Evolutionary conservation across 1,140 invertebrate species (phyloP).

Genomic region (Trichonephila clavata): DNA sequence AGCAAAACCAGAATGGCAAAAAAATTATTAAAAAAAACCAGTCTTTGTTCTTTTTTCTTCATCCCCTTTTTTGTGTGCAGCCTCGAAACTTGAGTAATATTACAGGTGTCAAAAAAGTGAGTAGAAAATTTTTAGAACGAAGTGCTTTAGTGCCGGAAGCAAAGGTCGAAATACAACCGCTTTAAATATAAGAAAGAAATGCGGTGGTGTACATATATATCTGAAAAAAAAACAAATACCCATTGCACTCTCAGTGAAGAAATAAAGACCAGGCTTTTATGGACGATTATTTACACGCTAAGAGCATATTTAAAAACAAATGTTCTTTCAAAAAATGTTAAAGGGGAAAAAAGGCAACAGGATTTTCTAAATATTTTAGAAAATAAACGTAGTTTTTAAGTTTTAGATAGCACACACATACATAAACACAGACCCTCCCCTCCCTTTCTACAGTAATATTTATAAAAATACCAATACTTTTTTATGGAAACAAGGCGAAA

Average conservation of each 20-base stretch:
- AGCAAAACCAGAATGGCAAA: constrained; percentile 58
- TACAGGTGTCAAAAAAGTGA: constrained; percentile 64
- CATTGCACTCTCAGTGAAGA: constrained; percentile 8
- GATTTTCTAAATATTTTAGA: background rate
- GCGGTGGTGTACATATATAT: background rate
- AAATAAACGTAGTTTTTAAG: background rate
- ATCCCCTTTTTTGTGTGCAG: background rate
- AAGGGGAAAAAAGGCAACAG: background rate
- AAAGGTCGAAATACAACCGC: background rate
- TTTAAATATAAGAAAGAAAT: constrained; percentile 40
- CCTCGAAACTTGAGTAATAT: constrained; percentile 53
- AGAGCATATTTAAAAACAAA: constrained; percentile 36
- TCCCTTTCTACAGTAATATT: background rate
- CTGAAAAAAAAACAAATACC: background rate
- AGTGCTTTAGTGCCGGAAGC: constrained; percentile 51
- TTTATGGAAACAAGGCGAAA: background rate
- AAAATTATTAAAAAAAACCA: constrained; percentile 37
- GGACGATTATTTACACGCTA: constrained; percentile 22
- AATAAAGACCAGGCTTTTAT: constrained; percentile 23
- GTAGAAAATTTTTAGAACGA: constrained; percentile 44
- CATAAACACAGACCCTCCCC: too few relatives aligned
- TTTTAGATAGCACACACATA: background rate
- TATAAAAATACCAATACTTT: background rate
- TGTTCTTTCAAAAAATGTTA: background rate
- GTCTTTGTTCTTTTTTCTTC: constrained; percentile 29